These are phyloP conservation scores for Hylaeus anthracinus DNA, from an alignment of 1,140 invertebrate species.

Conservation along the genomic window DNA sequence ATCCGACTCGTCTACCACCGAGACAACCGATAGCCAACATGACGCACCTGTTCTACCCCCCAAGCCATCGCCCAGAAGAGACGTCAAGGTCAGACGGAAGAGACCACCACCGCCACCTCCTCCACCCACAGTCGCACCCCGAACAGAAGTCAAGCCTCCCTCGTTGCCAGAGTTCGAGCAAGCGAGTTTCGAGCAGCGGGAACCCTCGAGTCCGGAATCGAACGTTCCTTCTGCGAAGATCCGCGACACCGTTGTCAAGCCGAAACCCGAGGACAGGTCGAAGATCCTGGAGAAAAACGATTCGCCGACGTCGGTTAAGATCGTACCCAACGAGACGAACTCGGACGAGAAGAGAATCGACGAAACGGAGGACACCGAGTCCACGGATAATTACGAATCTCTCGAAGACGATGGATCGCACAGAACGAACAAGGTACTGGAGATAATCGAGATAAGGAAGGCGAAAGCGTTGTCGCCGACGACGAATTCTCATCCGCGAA, in stretches of 20 bases:
- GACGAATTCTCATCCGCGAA: too few relatives aligned
- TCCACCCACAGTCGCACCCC: conserved; percentile 65
- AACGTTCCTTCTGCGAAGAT: neutral
- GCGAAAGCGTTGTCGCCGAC: conserved; percentile 33
- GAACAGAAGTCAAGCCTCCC: conserved; percentile 38
- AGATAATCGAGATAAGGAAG: conserved; percentile 71
- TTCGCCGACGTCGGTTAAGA: neutral
- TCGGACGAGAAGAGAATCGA: conserved; percentile 4
- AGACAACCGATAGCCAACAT: neutral
- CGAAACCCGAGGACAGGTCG: neutral
- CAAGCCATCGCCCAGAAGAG: conserved; percentile 75
- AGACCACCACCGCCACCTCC: conserved; percentile 79
- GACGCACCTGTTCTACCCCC: conserved; percentile 70
- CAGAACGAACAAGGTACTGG: conserved; percentile 66
- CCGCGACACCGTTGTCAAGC: neutral
- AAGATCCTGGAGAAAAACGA: neutral
- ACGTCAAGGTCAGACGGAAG: conserved; percentile 73
- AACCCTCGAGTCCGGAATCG: neutral
- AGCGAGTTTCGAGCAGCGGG: conserved; percentile 14
- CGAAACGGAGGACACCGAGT: conserved; percentile 22
- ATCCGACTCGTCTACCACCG: neutral
- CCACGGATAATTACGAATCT: neutral
- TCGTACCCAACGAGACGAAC: neutral
- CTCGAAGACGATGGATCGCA: neutral
- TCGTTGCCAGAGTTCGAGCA: conserved; percentile 21